Percentiles rank a stretch among this genome's conserved stretches.
phyloP scores from a whole-genome alignment of 2,888 invertebrate genomes.

The Stegana nigrithorax region DNA sequence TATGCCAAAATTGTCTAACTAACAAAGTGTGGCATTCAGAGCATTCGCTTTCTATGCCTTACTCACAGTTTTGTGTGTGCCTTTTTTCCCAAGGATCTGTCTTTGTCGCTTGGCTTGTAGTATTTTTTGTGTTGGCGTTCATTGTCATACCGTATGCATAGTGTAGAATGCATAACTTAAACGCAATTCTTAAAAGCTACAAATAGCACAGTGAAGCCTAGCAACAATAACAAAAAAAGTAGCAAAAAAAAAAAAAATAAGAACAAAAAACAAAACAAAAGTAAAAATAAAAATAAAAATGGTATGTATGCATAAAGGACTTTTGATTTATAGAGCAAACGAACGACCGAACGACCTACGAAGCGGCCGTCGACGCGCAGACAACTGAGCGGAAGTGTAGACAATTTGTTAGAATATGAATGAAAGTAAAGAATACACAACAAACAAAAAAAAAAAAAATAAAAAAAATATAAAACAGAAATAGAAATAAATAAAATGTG shows the following conservation, averaged over 20 bases:
- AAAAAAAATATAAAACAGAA: no score
- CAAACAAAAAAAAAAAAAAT: no score
- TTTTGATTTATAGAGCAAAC: slow-evolving; percentile 47
- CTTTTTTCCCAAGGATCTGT: no score
- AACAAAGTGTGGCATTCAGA: slow-evolving; percentile 52
- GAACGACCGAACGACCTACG: slow-evolving; percentile 13
- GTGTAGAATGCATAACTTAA: slow-evolving; percentile 7
- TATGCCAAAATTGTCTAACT: slow-evolving; percentile 49
- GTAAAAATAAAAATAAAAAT: slow-evolving; percentile 14
- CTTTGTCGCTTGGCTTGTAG: no score
- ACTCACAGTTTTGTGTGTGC: no score
- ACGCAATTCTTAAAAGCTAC: slow-evolving; percentile 50
- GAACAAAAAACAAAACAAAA: not conserved
- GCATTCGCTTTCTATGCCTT: slow-evolving; percentile 38
- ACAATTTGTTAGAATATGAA: slow-evolving; percentile 57
- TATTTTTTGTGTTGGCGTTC: no score
- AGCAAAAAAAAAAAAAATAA: slow-evolving; percentile 25
- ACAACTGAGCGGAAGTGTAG: slow-evolving; percentile 49
- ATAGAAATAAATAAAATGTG: no score
- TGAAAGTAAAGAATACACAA: not conserved
- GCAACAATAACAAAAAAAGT: slow-evolving; percentile 19
- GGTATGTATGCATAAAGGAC: slow-evolving; percentile 58
- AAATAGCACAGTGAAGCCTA: no score
- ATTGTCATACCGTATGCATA: no score
- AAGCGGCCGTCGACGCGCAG: slow-evolving; percentile 26